A percentile compares a stretch with the other conserved stretches of the same genome.
These are phyloP conservation scores for Sarcophaga rosellei DNA, from an alignment of 2,888 invertebrate genomes.

Conservation along the genomic window DNA sequence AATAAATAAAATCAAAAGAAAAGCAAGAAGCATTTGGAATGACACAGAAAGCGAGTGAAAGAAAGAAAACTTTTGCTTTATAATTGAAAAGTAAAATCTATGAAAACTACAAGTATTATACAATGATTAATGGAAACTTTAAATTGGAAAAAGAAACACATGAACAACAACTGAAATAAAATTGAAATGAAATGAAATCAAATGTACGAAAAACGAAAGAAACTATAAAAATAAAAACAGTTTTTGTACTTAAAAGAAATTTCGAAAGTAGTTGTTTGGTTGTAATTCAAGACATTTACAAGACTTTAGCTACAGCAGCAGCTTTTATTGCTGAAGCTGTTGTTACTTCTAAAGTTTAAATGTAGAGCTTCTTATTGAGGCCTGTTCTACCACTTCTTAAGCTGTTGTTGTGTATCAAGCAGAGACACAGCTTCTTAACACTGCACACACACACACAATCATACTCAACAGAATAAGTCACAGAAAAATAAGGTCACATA, in stretches of 20 bases:
- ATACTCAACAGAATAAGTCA: not conserved
- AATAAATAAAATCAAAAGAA: no score
- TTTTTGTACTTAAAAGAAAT: not conserved
- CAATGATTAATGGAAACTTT: slow-evolving; percentile 32
- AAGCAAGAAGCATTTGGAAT: not conserved
- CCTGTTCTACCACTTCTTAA: not conserved
- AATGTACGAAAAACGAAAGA: not conserved
- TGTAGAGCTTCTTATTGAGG: not conserved
- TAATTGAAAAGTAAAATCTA: slow-evolving; percentile 59
- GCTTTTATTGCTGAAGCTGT: not conserved
- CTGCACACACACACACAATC: not conserved
- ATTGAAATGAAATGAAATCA: not conserved
- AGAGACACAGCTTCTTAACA: not conserved
- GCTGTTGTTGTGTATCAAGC: not conserved
- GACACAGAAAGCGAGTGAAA: not conserved
- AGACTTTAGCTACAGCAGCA: not conserved
- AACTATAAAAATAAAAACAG: not conserved
- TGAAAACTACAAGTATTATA: slow-evolving; percentile 15
- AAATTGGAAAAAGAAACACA: not conserved
- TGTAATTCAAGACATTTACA: no score
- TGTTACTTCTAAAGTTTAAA: no score
- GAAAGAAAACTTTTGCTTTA: slow-evolving; percentile 40
- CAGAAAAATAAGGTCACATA: slow-evolving; percentile 40
- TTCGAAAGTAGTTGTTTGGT: not conserved
- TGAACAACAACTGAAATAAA: not conserved